These are phyloP conservation scores for Echinops telfairi DNA, from an alignment of 2,113 vertebrate genomes.

Conservation along the genomic window DNA sequence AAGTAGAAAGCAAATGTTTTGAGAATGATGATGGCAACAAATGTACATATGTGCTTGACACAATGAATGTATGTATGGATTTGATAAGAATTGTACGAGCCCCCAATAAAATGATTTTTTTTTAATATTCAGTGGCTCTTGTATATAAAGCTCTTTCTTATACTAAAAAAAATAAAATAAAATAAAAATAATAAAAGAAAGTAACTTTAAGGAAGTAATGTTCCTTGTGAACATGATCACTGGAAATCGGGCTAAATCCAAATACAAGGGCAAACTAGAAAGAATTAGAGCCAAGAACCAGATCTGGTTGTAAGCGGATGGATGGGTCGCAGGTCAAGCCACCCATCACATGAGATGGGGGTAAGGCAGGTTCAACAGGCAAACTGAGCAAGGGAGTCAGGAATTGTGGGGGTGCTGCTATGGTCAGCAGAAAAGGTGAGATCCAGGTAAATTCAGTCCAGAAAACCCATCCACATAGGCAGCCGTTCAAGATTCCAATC, in stretches of 20 bases:
- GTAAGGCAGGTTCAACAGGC: neutral
- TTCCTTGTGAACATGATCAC: neutral
- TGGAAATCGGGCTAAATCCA: neutral
- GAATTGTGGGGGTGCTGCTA: neutral
- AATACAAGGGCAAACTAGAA: neutral
- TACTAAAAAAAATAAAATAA: too few relatives aligned
- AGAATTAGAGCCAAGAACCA: neutral
- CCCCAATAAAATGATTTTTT: too few relatives aligned
- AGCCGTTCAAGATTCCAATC: neutral
- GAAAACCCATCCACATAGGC: neutral
- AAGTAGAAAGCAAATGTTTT: too few relatives aligned
- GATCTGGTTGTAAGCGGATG: neutral
- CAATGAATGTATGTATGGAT: too few relatives aligned
- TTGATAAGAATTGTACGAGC: too few relatives aligned
- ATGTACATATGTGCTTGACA: too few relatives aligned
- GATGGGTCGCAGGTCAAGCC: neutral
- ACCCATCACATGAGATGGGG: neutral
- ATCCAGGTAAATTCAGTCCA: neutral
- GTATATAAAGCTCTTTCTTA: too few relatives aligned
- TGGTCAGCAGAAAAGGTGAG: neutral
- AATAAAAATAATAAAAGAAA: neutral
- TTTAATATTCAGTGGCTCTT: too few relatives aligned
- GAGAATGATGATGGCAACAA: too few relatives aligned
- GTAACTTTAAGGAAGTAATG: neutral
- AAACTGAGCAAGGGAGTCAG: neutral